Percentiles rank a stretch among this genome's conserved stretches.
Evolutionary conservation across 2,113 vertebrate genomes (phyloP).

Genomic region (Epinephelus fuscoguttatus): DNA sequence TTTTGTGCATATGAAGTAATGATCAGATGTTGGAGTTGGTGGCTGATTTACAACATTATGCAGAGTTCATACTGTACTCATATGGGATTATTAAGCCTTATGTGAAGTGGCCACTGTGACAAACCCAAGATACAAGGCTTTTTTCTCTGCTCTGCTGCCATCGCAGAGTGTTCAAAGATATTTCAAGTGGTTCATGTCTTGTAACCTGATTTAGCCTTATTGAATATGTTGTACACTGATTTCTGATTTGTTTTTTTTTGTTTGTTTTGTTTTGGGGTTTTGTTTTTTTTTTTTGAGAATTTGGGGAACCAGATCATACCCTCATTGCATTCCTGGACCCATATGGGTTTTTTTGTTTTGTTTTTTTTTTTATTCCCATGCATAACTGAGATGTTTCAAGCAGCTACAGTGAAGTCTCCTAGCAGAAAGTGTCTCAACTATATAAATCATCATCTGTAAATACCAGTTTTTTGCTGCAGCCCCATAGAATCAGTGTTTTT

Average conservation of each 20-base stretch:
- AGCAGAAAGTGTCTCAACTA: background rate
- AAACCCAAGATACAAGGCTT: background rate
- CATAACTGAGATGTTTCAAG: background rate
- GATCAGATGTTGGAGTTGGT: background rate
- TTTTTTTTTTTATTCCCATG: background rate
- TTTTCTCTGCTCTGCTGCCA: background rate
- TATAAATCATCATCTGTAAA: background rate
- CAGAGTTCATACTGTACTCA: background rate
- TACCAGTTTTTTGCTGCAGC: background rate
- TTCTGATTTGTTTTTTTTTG: background rate
- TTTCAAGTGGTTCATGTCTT: background rate
- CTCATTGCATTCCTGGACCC: background rate
- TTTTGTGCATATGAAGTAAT: background rate
- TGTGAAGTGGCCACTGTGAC: conserved; percentile 13
- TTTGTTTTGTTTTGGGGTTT: no score
- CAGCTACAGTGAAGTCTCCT: background rate
- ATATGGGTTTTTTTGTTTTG: background rate
- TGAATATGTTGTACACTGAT: background rate
- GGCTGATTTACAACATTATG: background rate
- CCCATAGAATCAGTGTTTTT: background rate
- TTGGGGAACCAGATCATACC: background rate
- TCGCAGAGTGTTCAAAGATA: background rate
- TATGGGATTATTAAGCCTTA: background rate
- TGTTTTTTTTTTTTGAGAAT: background rate
- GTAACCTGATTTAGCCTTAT: background rate